phyloP scores from a whole-genome alignment of 2,113 vertebrate species.

The Echinops telfairi region DNA sequence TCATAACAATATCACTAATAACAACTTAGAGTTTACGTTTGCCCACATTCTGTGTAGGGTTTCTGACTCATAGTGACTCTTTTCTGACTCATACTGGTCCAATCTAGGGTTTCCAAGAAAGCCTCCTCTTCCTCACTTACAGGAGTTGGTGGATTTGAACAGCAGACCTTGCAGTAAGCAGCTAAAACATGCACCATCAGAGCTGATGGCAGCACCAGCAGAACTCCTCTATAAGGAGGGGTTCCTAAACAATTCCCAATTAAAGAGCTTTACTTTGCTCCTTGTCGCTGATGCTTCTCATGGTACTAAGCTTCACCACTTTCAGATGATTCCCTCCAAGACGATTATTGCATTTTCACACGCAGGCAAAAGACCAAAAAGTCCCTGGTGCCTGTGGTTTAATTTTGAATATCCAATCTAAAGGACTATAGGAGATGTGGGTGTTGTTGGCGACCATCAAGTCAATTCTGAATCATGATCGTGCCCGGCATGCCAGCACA shows the following conservation, averaged over 20 bases:
- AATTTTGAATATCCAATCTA: conserved; percentile 35
- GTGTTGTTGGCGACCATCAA: not conserved
- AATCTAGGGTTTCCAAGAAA: too few relatives aligned
- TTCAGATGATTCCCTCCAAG: not conserved
- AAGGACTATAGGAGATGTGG: not conserved
- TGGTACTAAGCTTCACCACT: not conserved
- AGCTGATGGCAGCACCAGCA: too few relatives aligned
- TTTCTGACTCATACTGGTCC: too few relatives aligned
- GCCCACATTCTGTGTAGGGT: too few relatives aligned
- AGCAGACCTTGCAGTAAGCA: too few relatives aligned
- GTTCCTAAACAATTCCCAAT: too few relatives aligned
- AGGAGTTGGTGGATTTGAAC: too few relatives aligned
- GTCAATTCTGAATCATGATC: not conserved
- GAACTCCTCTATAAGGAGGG: not conserved
- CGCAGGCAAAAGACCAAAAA: not conserved
- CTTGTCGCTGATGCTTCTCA: not conserved
- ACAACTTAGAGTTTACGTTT: not conserved
- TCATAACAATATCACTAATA: not conserved
- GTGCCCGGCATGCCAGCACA: not conserved
- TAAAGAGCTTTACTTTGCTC: not conserved
- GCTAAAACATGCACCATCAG: too few relatives aligned
- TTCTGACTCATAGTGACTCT: too few relatives aligned
- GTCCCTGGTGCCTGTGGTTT: not conserved
- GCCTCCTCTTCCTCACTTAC: too few relatives aligned
- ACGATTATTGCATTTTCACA: not conserved